Evolutionary conservation across 2,113 vertebrate species (phyloP).

Genomic region (Petrocephalus zakoni): DNA sequence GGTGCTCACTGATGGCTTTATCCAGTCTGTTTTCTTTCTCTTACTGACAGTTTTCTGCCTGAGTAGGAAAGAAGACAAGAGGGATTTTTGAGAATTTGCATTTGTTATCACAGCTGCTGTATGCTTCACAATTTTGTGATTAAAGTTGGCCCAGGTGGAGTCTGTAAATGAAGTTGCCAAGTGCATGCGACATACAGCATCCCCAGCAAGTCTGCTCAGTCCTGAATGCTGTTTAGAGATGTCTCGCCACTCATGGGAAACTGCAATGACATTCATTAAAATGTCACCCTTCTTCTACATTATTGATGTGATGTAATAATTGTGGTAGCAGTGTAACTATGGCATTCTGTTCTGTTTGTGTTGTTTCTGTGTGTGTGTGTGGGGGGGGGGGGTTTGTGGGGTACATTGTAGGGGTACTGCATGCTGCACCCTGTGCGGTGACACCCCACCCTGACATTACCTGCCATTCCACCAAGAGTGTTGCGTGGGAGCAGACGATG

Average conservation of each 20-base stretch:
- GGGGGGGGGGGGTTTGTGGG: background rate
- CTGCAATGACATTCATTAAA: conserved; percentile 35
- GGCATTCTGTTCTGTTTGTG: conserved; percentile 16
- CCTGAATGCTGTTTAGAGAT: conserved; percentile 41
- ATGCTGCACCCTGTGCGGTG: background rate
- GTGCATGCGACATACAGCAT: conserved; percentile 8
- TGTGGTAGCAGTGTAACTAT: conserved; percentile 44
- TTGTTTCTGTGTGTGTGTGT: background rate
- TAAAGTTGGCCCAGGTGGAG: conserved; percentile 56
- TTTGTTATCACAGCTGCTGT: conserved; percentile 65
- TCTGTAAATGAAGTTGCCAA: background rate
- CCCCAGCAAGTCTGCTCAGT: conserved; percentile 26
- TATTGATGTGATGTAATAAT: conserved; percentile 60
- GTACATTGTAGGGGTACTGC: background rate
- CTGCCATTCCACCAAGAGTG: background rate
- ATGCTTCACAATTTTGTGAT: conserved; percentile 59
- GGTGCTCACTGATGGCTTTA: background rate
- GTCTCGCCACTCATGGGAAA: conserved; percentile 19
- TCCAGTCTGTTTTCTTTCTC: conserved; percentile 34
- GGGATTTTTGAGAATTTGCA: conserved; percentile 59
- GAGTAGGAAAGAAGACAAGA: conserved; percentile 31
- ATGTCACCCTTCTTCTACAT: conserved; percentile 55
- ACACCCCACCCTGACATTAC: background rate
- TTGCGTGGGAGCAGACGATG: conserved; percentile 24
- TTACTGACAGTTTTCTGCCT: conserved; percentile 38